Evolutionary conservation across 1,140 invertebrate species (phyloP), one percentile per base, ranked within the genome.

Genomic region (Hyles euphorbiae): DNA sequence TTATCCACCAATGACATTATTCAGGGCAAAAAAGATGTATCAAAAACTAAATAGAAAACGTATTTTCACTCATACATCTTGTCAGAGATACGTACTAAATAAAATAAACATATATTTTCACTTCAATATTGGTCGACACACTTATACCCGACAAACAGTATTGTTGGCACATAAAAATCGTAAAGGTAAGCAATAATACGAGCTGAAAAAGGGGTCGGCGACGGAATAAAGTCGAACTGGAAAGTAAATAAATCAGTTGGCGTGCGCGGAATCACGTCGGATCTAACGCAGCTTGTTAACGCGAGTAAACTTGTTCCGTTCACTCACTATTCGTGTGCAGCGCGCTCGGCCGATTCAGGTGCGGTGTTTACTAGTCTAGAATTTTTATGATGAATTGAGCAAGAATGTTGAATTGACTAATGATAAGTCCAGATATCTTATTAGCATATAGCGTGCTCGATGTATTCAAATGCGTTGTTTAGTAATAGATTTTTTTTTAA

Each of bases 251-350:
- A 70, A 74, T 70, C 68, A 70, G 63, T 40, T 74, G 57, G 65
- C 71, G 71, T 74, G 71, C 33, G 32, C 53, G 63, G 51, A 70
- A 74, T 74, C 71, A 74, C 71, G 68, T 68, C 56, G 65, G 63
- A 70, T 74, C 70, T 70, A 70, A 74, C 68, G 68, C 68, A 70
- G 71, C 71, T 74, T 74, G 71, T 74, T 74, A 74, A 70, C 68
- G 65, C 65, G 68, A 63, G 65, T 60, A 74, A 74, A 74, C 71
- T 70, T 65, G 71, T 63, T 67, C 62, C 58, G 54, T 40, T 49
- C 53, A 43, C 53, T 56, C 53, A 51, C 36, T 34, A 46, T n/a
- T 58, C 56, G 33, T 45, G 22, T 50, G 8, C 34, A 40, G 33
- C 36, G 34, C 46, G 61, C 43, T 6, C 50, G 50, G 5, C 9